Conservation (phyloP, 2,888 invertebrate genomes). For the Tipula confusa region DNA sequence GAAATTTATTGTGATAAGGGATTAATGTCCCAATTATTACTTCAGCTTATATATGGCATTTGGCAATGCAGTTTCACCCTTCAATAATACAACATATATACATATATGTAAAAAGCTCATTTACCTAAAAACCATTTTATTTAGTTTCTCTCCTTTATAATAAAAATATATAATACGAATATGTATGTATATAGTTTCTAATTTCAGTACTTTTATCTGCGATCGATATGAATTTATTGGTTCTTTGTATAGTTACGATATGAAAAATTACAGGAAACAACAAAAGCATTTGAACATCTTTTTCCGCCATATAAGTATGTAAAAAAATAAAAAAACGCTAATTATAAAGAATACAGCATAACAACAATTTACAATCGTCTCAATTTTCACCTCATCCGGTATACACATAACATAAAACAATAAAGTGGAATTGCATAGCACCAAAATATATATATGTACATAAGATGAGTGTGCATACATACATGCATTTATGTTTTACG, state of each 20-base stretch:
- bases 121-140: not conserved
- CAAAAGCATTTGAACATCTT: constrained; percentile 3
- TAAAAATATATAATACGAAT: not conserved
- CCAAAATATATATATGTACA: not conserved
- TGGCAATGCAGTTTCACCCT: not conserved
- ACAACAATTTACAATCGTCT: not conserved
- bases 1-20: constrained; percentile 9
- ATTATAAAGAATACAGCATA: not conserved
- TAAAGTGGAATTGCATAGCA: not conserved
- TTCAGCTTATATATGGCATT: not conserved
- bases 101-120: not conserved
- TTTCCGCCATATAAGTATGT: not conserved
- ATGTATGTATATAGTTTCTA: not conserved
- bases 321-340: not conserved
- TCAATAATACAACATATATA: not conserved
- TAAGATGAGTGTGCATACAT: not conserved
- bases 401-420: not conserved
- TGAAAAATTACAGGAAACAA: constrained; percentile 20
- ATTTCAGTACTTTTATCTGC: not conserved
- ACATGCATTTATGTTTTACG: too few species aligned
- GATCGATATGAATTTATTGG: not conserved
- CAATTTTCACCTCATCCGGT: constrained; percentile 25
- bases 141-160: not conserved
- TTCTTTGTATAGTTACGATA: not conserved
- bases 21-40: constrained; percentile 1